Evolutionary conservation across 2,113 vertebrate genomes (phyloP).

Genomic region (Silurus glanis): DNA sequence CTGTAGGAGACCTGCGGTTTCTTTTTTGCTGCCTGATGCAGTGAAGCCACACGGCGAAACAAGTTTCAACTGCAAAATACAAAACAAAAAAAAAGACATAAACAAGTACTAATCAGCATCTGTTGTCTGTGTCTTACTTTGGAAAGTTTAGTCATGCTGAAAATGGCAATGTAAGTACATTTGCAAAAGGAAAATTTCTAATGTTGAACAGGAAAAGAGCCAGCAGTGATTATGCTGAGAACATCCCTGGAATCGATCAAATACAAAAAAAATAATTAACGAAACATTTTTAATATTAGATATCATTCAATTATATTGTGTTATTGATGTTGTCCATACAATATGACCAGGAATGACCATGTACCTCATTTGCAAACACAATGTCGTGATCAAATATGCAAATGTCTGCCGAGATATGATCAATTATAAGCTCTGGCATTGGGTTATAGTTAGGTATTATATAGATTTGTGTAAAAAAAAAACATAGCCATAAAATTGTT

Average conservation of each 20-base stretch:
- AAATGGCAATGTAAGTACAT: conserved; percentile 12
- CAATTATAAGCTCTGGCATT: background rate
- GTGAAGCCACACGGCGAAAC: background rate
- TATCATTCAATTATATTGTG: conserved; percentile 21
- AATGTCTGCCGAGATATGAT: conserved; percentile 7
- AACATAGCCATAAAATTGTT: background rate
- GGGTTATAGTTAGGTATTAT: background rate
- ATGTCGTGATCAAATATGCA: conserved; percentile 31
- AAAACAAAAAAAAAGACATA: background rate
- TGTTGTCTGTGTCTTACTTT: background rate
- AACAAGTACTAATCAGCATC: conserved; percentile 11
- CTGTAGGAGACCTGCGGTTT: conserved; percentile 26
- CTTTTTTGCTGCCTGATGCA: conserved; percentile 13
- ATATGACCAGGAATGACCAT: conserved; percentile 29
- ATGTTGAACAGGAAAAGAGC: background rate
- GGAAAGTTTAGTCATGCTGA: conserved; percentile 20
- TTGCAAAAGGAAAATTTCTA: background rate
- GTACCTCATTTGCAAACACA: conserved; percentile 29
- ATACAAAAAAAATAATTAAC: background rate
- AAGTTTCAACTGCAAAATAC: conserved; percentile 18
- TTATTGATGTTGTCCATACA: conserved; percentile 13
- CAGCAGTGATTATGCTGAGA: background rate
- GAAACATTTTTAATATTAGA: background rate
- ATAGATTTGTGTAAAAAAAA: background rate
- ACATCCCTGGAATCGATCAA: background rate